These are phyloP conservation scores for Anhinga rufa DNA, from an alignment of 2,113 vertebrate genomes.

Conservation along the genomic window DNA sequence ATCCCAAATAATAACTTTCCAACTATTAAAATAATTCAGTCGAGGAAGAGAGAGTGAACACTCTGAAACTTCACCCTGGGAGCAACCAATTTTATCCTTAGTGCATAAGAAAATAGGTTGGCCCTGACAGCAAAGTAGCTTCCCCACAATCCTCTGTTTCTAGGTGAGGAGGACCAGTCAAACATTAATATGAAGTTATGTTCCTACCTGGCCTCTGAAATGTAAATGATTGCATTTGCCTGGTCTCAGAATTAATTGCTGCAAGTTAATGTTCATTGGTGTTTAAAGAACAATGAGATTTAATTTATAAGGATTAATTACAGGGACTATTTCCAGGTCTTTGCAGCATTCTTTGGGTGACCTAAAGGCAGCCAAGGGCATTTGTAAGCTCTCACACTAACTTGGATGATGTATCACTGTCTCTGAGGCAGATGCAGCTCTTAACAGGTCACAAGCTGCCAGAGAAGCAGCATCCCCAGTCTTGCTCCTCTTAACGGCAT, in stretches of 20 bases:
- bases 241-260: neutral
- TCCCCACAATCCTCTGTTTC: neutral
- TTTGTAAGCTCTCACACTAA: neutral
- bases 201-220: neutral
- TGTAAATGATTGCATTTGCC: neutral
- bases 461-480: neutral
- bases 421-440: neutral
- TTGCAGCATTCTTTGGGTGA: neutral
- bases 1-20: neutral
- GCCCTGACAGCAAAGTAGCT: neutral
- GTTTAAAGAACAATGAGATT: neutral
- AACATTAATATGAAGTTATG: neutral
- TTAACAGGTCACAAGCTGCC: neutral
- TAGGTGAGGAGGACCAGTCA: neutral
- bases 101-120: neutral
- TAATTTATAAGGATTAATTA: neutral
- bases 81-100: neutral
- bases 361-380: neutral
- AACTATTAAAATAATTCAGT: neutral
- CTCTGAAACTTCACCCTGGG: neutral
- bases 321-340: neutral
- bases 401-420: neutral
- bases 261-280: neutral
- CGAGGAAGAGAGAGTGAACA: neutral
- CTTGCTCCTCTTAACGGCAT: neutral